These are phyloP conservation scores for Merodon equestris DNA, from an alignment of 2,888 invertebrate species.

Conservation along the genomic window DNA sequence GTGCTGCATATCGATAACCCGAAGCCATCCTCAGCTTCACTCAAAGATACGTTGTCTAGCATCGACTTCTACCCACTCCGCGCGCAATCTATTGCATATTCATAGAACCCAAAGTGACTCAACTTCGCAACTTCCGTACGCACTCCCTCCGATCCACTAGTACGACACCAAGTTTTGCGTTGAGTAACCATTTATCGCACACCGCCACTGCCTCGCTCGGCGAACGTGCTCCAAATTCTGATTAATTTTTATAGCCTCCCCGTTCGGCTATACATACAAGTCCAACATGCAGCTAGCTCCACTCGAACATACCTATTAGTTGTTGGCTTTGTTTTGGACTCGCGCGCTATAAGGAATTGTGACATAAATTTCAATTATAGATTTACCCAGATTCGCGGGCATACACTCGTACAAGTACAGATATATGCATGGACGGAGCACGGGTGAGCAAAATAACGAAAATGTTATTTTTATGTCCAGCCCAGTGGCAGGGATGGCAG, in stretches of 20 bases:
- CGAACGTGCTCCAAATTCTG: slow-evolving; percentile 51
- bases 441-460: slow-evolving; percentile 26
- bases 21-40: neutral
- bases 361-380: slow-evolving; percentile 69
- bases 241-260: slow-evolving; percentile 36
- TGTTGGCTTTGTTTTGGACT: slow-evolving; percentile 42
- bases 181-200: neutral
- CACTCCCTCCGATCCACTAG: slow-evolving; percentile 30
- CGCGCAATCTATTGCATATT: slow-evolving; percentile 17
- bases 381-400: slow-evolving; percentile 62
- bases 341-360: slow-evolving; percentile 51
- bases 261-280: neutral
- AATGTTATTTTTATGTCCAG: slow-evolving; percentile 42
- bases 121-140: slow-evolving; percentile 10
- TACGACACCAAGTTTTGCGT: slow-evolving; percentile 7
- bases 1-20: slow-evolving; percentile 17
- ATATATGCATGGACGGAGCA: neutral
- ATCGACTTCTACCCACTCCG: too few relatives aligned
- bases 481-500: slow-evolving; percentile 30
- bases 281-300: neutral
- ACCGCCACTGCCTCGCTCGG: neutral
- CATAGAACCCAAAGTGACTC: slow-evolving; percentile 60
- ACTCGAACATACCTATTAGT: too few relatives aligned
- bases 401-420: slow-evolving; percentile 1
- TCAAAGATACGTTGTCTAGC: slow-evolving; percentile 55